These are phyloP conservation scores for Callocephalon fimbriatum DNA, from an alignment of 2,113 vertebrate genomes.

Conservation along the genomic window DNA sequence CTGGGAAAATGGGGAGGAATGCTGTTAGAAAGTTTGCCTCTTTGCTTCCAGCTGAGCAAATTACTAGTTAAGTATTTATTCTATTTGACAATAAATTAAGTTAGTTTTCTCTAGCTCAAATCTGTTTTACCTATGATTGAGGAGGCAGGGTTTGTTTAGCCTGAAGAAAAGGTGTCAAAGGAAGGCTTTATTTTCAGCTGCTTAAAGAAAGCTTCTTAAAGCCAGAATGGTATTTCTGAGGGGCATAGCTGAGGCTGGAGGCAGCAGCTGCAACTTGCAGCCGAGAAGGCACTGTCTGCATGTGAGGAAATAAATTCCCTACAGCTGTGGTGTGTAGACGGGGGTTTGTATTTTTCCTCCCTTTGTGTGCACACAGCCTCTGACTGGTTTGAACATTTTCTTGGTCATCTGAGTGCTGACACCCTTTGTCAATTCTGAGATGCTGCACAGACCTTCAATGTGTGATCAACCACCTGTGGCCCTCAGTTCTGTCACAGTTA, in stretches of 20 bases:
- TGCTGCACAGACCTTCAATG: neutral
- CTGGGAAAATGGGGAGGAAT: neutral
- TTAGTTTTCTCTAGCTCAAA: neutral
- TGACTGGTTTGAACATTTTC: neutral
- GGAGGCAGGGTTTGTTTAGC: neutral
- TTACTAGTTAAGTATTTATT: neutral
- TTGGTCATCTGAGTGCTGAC: neutral
- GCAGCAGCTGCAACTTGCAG: neutral
- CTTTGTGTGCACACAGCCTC: neutral
- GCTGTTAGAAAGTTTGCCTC: neutral
- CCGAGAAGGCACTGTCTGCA: neutral
- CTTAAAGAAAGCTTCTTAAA: neutral
- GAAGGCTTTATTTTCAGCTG: neutral
- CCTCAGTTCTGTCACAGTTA: neutral
- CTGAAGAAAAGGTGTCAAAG: neutral
- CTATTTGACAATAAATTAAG: neutral
- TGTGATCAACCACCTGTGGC: neutral
- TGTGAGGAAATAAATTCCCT: neutral
- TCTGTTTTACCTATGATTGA: neutral
- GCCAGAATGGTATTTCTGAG: neutral
- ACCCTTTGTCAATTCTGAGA: neutral
- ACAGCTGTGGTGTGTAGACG: neutral
- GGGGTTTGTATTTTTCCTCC: rapidly evolving
- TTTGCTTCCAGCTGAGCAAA: neutral
- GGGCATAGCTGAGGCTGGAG: neutral